A percentile compares a stretch with the other conserved stretches of the same genome.
These are phyloP conservation scores for Belgica antarctica DNA, from an alignment of 2,888 invertebrate genomes.

Conservation along the genomic window DNA sequence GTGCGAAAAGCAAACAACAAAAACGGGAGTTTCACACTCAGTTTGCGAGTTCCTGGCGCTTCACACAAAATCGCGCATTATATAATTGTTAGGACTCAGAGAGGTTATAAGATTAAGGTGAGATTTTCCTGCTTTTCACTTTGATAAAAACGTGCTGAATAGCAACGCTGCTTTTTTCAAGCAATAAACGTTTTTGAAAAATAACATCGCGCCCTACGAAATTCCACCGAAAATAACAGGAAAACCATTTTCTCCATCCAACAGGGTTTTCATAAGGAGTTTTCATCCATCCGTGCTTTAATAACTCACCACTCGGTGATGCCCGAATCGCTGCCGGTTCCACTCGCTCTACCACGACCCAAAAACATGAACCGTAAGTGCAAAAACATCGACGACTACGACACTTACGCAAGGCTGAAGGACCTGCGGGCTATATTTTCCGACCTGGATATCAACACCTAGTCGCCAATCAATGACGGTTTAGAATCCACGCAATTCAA, in stretches of 20 bases:
- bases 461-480: no score
- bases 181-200: no score
- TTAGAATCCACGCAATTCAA: no score
- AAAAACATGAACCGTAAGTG: conserved; percentile 32
- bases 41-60: conserved; percentile 76
- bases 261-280: conserved; percentile 91
- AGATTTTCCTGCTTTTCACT: conserved; percentile 45
- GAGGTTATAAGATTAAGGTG: conserved; percentile 85
- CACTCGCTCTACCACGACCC: conserved; percentile 67
- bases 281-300: conserved; percentile 78
- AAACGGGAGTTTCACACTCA: conserved; percentile 82
- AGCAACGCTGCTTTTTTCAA: not conserved
- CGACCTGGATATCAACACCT: conserved; percentile 63
- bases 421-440: conserved; percentile 72
- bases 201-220: no score
- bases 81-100: conserved; percentile 76
- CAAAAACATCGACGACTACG: conserved; percentile 42
- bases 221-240: no score
- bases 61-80: conserved; percentile 80
- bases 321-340: conserved; percentile 87
- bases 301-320: conserved; percentile 93
- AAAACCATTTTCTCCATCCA: not conserved
- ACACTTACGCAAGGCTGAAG: conserved; percentile 38
- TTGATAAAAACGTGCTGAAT: not conserved
- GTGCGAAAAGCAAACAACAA: conserved; percentile 86